A percentile compares a stretch with the other conserved stretches of the same genome.
These are phyloP conservation scores for Bubo bubo DNA, from an alignment of 2,113 vertebrate species.

Conservation along the genomic window DNA sequence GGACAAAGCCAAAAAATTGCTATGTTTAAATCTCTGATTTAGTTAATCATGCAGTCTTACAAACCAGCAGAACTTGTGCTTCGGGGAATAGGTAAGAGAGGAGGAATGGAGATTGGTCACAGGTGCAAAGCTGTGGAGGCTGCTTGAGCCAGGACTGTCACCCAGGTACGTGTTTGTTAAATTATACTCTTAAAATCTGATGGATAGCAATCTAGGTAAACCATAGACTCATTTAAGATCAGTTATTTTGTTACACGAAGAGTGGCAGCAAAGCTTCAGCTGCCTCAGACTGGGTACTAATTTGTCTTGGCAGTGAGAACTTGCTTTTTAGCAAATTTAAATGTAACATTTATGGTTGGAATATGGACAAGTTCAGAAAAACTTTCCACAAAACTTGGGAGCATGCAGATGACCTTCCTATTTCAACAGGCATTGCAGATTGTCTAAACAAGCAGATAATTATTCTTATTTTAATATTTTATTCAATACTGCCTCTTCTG, in stretches of 20 bases:
- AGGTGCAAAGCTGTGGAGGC: neutral
- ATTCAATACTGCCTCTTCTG: slow-evolving; percentile 3
- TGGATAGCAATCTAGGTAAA: neutral
- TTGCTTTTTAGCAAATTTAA: neutral
- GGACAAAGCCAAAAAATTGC: neutral
- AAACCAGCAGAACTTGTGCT: neutral
- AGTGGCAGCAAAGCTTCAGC: neutral
- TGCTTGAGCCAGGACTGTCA: neutral
- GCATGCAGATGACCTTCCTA: neutral
- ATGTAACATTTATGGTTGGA: neutral
- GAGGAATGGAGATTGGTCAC: neutral
- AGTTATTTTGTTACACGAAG: neutral
- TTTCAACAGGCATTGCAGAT: neutral
- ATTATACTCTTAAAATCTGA: neutral
- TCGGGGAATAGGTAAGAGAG: neutral
- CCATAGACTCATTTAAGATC: neutral
- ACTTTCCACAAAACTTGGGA: neutral
- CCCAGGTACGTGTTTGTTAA: neutral
- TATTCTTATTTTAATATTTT: slow-evolving; percentile 40
- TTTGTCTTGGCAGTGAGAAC: neutral
- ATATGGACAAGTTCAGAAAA: neutral
- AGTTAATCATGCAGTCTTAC: neutral
- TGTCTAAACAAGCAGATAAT: neutral
- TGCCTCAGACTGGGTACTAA: neutral
- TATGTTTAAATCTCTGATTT: neutral